Percentiles rank a stretch among this genome's conserved stretches.
These are phyloP conservation scores for Ciconia boyciana DNA, from an alignment of 2,113 vertebrate species.

Conservation along the genomic window DNA sequence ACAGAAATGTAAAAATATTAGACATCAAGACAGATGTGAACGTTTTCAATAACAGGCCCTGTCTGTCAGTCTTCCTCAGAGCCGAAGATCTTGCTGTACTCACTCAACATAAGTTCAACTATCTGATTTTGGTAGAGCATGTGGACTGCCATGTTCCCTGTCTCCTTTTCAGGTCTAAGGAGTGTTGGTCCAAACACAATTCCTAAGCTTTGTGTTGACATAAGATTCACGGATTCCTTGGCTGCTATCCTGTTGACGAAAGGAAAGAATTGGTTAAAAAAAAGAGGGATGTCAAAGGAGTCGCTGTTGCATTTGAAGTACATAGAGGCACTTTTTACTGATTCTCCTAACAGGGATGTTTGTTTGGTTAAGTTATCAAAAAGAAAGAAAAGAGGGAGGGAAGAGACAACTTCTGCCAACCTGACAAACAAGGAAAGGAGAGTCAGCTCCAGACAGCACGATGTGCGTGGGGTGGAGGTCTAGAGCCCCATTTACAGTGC, in stretches of 20 bases:
- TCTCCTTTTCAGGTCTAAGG: slow-evolving; percentile 87
- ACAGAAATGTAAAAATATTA: slow-evolving; percentile 86
- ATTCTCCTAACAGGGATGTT: background rate
- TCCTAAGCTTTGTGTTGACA: slow-evolving; percentile 92
- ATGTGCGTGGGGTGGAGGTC: background rate
- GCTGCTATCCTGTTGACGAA: slow-evolving; percentile 81
- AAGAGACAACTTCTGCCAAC: background rate
- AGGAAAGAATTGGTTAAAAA: slow-evolving; percentile 54
- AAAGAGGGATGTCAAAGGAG: slow-evolving; percentile 15
- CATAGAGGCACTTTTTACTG: background rate
- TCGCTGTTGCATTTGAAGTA: slow-evolving; percentile 8
- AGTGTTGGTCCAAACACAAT: slow-evolving; percentile 97
- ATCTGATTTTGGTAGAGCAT: slow-evolving; percentile 98
- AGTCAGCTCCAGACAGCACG: background rate
- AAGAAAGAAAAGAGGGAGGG: background rate
- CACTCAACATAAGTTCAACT: slow-evolving; percentile 87
- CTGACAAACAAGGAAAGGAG: background rate
- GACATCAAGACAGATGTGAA: slow-evolving; percentile 82
- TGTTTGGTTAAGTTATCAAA: background rate
- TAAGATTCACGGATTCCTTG: slow-evolving; percentile 86
- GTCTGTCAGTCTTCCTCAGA: slow-evolving; percentile 79
- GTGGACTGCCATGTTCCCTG: slow-evolving; percentile 89
- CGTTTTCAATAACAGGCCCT: slow-evolving; percentile 68
- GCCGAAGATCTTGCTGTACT: slow-evolving; percentile 85
- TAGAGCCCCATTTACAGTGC: background rate